phyloP scores from a whole-genome alignment of 1,140 invertebrate genomes.

The Neodiprion fabricii region DNA sequence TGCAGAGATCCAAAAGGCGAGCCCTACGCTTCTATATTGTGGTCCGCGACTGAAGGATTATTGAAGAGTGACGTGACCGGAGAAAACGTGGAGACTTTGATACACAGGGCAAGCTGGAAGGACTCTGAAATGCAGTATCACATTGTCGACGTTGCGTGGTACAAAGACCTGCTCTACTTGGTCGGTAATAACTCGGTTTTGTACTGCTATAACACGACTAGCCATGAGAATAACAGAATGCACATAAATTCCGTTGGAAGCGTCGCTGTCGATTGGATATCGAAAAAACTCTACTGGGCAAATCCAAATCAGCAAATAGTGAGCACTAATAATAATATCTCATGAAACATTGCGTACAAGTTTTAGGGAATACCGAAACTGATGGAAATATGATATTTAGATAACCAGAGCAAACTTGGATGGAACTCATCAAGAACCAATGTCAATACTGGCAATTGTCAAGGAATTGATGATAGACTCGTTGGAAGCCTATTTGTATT shows the following conservation, averaged over 20 bases:
- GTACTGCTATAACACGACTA: constrained; percentile 74
- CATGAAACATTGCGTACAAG: not conserved
- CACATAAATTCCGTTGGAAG: constrained; percentile 76
- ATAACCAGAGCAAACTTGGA: constrained; percentile 72
- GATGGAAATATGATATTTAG: constrained; percentile 49
- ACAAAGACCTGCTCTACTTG: constrained; percentile 72
- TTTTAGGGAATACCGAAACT: not conserved
- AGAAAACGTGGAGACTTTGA: constrained; percentile 70
- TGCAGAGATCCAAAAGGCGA: constrained; percentile 45
- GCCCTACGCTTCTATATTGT: constrained; percentile 68
- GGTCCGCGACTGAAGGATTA: constrained; percentile 75
- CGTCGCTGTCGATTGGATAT: constrained; percentile 88
- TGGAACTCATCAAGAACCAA: constrained; percentile 74
- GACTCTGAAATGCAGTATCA: constrained; percentile 59
- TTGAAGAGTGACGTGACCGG: constrained; percentile 78
- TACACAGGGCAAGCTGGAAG: constrained; percentile 65
- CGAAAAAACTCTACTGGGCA: constrained; percentile 88
- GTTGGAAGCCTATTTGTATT: constrained; percentile 82
- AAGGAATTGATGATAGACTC: constrained; percentile 85
- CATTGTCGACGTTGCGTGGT: constrained; percentile 74
- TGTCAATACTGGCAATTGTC: constrained; percentile 79
- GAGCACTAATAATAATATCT: constrained; percentile 43
- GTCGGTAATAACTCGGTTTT: constrained; percentile 77
- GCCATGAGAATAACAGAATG: constrained; percentile 63
- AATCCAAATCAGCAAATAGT: constrained; percentile 83